phyloP scores from a whole-genome alignment of 2,888 invertebrate genomes.

The Odontocolon sp. region DNA sequence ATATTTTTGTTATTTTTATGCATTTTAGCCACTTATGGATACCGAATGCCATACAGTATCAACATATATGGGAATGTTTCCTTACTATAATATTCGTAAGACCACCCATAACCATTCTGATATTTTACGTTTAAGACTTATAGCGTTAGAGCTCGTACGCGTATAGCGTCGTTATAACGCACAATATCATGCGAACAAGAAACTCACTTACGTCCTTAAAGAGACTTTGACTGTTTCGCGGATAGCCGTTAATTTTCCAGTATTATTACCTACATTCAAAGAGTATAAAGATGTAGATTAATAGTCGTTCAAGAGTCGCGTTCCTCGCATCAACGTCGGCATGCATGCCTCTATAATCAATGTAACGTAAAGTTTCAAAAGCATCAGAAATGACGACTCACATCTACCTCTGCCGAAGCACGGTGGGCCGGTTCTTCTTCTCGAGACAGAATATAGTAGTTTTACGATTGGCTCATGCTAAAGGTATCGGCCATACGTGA shows the following conservation, averaged over 20 bases:
- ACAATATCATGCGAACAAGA: conserved; percentile 49
- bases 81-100: background rate
- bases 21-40: background rate
- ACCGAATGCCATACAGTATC: background rate
- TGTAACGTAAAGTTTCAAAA: conserved; percentile 58
- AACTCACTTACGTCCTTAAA: conserved; percentile 45
- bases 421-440: background rate
- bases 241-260: conserved; percentile 55
- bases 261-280: conserved; percentile 45
- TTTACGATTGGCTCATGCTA: conserved; percentile 47
- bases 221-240: conserved; percentile 36
- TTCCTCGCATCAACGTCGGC: conserved; percentile 35
- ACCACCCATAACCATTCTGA: conserved; percentile 5
- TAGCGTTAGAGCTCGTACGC: background rate
- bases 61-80: conserved; percentile 1
- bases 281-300: conserved; percentile 55
- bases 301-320: conserved; percentile 35
- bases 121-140: conserved; percentile 24
- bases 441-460: conserved; percentile 26
- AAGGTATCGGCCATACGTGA: conserved; percentile 31
- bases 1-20: background rate
- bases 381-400: conserved; percentile 22
- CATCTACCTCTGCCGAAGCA: background rate
- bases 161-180: conserved; percentile 25
- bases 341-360: conserved; percentile 57